phyloP scores from a whole-genome alignment of 2,888 invertebrate species.

The Drosophila phalerata region DNA sequence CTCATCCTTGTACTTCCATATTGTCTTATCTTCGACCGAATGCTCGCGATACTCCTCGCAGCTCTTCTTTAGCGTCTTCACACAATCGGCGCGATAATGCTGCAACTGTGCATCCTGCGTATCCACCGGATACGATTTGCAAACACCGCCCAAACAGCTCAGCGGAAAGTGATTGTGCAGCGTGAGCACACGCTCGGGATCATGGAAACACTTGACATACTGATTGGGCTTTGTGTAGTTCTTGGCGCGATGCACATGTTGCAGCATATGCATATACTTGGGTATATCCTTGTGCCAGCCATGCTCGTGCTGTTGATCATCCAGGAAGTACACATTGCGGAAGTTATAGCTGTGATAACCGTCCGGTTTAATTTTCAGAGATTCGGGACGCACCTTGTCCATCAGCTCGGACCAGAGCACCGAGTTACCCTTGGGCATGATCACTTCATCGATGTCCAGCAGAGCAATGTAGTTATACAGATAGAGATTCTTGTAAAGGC shows the following conservation, averaged over 20 bases:
- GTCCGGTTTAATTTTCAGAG: conserved; percentile 88
- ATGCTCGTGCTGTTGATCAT: conserved; percentile 93
- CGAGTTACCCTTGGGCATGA: conserved; percentile 92
- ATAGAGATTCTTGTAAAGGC: conserved; percentile 96
- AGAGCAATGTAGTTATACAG: conserved; percentile 95
- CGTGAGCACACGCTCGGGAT: conserved; percentile 94
- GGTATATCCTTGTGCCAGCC: conserved; percentile 93
- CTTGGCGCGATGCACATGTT: conserved; percentile 95
- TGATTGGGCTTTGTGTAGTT: conserved; percentile 97
- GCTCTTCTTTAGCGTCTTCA: conserved; percentile 92
- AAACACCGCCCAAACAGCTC: conserved; percentile 93
- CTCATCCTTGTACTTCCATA: conserved; percentile 94
- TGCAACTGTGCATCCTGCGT: conserved; percentile 94
- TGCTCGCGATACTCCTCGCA: conserved; percentile 94
- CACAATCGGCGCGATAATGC: conserved; percentile 97
- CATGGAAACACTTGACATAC: conserved; percentile 97
- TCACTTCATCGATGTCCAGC: conserved; percentile 97
- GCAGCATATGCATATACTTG: conserved; percentile 96
- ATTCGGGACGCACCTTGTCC: conserved; percentile 89
- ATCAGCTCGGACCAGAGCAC: conserved; percentile 92
- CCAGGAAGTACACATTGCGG: conserved; percentile 96
- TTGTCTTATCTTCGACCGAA: conserved; percentile 93
- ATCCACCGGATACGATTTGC: conserved; percentile 94
- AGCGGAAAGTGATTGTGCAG: conserved; percentile 97
- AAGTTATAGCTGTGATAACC: conserved; percentile 91